Percentiles rank a stretch among this genome's conserved stretches.
These are phyloP conservation scores for Typhlichthys subterraneus DNA, from an alignment of 2,797 vertebrate species.

Conservation along the genomic window DNA sequence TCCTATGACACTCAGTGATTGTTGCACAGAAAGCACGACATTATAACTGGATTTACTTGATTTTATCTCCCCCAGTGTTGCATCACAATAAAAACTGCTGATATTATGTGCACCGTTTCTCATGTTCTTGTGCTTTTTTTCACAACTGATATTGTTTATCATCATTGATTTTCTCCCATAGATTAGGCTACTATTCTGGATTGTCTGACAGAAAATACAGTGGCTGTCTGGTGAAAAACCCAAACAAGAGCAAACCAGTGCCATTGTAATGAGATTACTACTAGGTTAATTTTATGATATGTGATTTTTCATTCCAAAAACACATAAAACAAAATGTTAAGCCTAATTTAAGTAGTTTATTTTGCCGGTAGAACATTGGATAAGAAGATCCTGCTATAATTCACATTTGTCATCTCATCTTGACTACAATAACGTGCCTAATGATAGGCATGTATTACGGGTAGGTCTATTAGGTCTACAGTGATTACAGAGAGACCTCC, in stretches of 20 bases:
- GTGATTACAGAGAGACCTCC: background rate
- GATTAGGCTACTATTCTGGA: background rate
- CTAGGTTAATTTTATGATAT: slow-evolving; percentile 62
- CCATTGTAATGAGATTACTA: slow-evolving; percentile 46
- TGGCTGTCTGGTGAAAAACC: background rate
- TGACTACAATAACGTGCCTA: too few species aligned
- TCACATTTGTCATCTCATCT: too few species aligned
- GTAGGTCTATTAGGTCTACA: too few species aligned
- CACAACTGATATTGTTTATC: background rate
- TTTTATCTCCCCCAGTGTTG: slow-evolving; percentile 58
- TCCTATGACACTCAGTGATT: slow-evolving; percentile 61
- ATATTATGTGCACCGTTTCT: slow-evolving; percentile 17
- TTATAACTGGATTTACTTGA: slow-evolving; percentile 78
- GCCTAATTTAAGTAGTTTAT: too few species aligned
- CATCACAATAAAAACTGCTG: slow-evolving; percentile 66
- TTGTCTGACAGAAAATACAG: background rate
- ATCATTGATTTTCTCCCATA: background rate
- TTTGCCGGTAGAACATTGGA: too few species aligned
- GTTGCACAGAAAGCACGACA: slow-evolving; percentile 70
- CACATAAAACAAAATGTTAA: too few species aligned
- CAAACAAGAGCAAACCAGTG: slow-evolving; percentile 27
- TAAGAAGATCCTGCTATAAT: too few species aligned
- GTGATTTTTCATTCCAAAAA: too few species aligned
- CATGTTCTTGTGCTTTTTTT: background rate
- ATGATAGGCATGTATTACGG: too few species aligned